These are phyloP conservation scores for Pogonus chalceus DNA, from an alignment of 1,140 invertebrate genomes.

Conservation along the genomic window DNA sequence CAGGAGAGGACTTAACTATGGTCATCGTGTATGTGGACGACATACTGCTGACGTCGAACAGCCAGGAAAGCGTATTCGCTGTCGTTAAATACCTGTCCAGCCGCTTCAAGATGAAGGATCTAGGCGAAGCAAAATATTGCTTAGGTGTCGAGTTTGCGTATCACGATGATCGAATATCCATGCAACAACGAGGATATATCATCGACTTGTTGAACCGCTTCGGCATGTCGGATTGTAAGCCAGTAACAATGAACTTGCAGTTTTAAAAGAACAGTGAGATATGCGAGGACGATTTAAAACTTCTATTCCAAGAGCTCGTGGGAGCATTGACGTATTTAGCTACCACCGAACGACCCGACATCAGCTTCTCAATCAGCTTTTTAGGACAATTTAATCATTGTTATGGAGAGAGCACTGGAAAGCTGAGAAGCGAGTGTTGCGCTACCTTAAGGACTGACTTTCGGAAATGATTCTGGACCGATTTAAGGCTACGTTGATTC, in stretches of 20 bases:
- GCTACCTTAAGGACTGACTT: background rate
- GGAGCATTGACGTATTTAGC: background rate
- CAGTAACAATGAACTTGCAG: background rate
- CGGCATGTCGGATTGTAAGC: background rate
- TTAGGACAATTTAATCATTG: background rate
- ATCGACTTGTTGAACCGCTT: background rate
- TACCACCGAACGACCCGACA: background rate
- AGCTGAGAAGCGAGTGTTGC: background rate
- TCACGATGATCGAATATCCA: background rate
- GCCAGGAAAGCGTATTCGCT: background rate
- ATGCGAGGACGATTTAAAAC: no score
- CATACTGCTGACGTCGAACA: background rate
- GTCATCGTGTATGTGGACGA: background rate
- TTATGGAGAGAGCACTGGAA: background rate
- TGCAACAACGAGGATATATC: background rate
- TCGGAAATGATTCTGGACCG: background rate
- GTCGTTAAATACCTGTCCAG: background rate
- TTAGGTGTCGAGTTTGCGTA: background rate
- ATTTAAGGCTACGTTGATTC: background rate
- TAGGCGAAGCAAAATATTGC: background rate
- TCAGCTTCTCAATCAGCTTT: background rate
- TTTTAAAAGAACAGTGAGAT: background rate
- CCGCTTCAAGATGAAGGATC: background rate
- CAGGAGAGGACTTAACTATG: background rate
- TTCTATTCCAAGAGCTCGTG: background rate